Base-by-base conservation (phyloP, 2,888 invertebrate species). In the Palloptera scutellata region DNA sequence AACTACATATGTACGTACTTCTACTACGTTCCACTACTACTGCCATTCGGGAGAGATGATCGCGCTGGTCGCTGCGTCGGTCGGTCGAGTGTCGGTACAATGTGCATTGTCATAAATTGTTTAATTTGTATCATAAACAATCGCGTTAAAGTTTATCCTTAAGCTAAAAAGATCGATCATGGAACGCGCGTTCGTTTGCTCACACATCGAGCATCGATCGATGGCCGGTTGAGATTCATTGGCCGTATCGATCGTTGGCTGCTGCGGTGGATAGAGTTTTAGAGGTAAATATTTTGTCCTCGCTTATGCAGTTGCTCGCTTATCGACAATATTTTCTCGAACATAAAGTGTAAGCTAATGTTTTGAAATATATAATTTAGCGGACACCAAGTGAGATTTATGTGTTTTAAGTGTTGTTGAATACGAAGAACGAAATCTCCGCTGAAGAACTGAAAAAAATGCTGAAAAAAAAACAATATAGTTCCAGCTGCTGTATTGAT, bases 111-210 rank as follows among this genome's bases (percentile, higher is more conserved):
- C 85, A 84, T 84, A 84, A 84, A 84, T 84, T 84, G 83, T 84
- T 84, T 84, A 84, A 84, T 84, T 84, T 84, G 81, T 84, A 83
- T 84, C 84, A 84, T 84, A 84, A 84, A 84, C 85, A 84, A 84
- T 84, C 83, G 81, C 79, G 83, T 83, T 83, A 83, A 84, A 79
- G 78, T 78, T 79, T 79, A 79, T 82, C 83, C 83, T 78, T 77
- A 76, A 82, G 82, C 80, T 77, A 81, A 77, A 77, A 78, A 82
- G 82, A 81, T 81, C 81, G 83, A 81, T 81, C 81, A 81, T 73
- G 73, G 76, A 72, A 72, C 69, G 73, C 68, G 64, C 68, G 74
- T 66, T 69, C 68, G 65, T 70, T 73, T 70, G 68, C 68, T 70
- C 68, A 68, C 64, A 67, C 61, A 68, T 69, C 72, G 69, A 57